Evolutionary conservation across 2,797 vertebrate genomes (phyloP), one percentile per base, ranked within the genome.

Genomic region (Ambastaia sidthimunki): DNA sequence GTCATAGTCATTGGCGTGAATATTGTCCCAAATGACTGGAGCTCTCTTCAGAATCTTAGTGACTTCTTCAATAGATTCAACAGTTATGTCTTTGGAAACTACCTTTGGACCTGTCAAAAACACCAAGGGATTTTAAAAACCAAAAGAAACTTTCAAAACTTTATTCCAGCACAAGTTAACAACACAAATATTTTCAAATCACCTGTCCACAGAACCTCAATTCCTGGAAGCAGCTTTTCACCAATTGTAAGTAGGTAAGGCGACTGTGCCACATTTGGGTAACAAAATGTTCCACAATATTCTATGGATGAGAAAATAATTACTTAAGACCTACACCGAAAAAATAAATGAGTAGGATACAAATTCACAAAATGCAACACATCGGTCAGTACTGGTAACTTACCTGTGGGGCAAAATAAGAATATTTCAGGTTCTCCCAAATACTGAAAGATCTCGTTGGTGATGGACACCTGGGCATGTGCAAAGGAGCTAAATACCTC

Each of bases 401-500:
- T 94, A 99, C 98, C 98, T 94, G 98, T 99, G 80, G 98, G 98
- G 87, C 98, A 99, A 90, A 99, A 99, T 70, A 99, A 93, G 89
- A 99, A 99, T 44, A 94, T 97, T 88, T 97, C 96, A 59, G 98
- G 98, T 87, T 99, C 97, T 92, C 95, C 96, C 31, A 99, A 89
- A 88, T 99, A 99, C 18, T 99, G 98, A 89, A 95, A 99, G 87
- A 99, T 98, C 90, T 99, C 97, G 86, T 99, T 99, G 82, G 98
- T 99, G 85, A 99, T 94, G 3, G 98, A 98, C 87, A 99, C 92
- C 90, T 99, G 98, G 87, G 98, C 98, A 78, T 99, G 97, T 86
- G 98, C 98, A 91, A 99, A 99, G 65, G 98, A 99, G 90, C 97
- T 99, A 92, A 99, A 99, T 54, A 98, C 96, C 90, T 99, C 98